Percentiles rank a stretch among this genome's conserved stretches.
phyloP scores from a whole-genome alignment of 2,113 vertebrate genomes.

The Myiopsitta monachus region DNA sequence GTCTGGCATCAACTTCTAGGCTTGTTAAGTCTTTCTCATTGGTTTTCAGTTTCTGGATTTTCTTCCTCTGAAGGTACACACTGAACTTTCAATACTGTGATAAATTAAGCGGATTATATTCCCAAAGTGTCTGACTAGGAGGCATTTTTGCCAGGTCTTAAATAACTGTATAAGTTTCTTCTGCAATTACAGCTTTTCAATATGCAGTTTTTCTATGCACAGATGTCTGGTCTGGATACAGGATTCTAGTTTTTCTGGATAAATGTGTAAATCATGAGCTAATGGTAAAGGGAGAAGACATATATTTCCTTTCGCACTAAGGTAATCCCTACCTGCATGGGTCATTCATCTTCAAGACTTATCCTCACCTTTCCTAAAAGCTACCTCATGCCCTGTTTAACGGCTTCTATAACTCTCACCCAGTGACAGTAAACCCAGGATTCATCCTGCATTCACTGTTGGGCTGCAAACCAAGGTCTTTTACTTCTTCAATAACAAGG shows the following conservation, averaged over 20 bases:
- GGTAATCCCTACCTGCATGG: neutral
- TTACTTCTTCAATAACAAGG: neutral
- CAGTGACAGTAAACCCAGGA: neutral
- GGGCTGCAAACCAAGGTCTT: neutral
- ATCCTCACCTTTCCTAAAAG: neutral
- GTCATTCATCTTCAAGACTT: neutral
- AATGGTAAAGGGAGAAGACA: neutral
- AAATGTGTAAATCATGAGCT: neutral
- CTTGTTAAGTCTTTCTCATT: neutral
- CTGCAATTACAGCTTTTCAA: neutral
- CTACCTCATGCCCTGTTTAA: neutral
- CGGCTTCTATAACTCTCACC: neutral
- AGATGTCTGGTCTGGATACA: neutral
- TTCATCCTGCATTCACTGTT: neutral
- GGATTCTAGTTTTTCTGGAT: neutral
- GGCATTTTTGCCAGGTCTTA: neutral
- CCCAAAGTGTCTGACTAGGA: neutral
- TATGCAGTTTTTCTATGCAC: accelerated
- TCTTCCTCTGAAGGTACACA: neutral
- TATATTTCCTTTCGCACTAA: neutral
- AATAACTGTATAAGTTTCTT: neutral
- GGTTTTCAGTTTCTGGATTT: neutral
- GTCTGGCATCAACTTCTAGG: neutral
- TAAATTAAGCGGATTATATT: neutral
- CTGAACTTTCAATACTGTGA: neutral